A percentile compares a stretch with the other conserved stretches of the same genome.
These are phyloP conservation scores for Uria lomvia DNA, from an alignment of 2,113 vertebrate genomes.

Conservation along the genomic window DNA sequence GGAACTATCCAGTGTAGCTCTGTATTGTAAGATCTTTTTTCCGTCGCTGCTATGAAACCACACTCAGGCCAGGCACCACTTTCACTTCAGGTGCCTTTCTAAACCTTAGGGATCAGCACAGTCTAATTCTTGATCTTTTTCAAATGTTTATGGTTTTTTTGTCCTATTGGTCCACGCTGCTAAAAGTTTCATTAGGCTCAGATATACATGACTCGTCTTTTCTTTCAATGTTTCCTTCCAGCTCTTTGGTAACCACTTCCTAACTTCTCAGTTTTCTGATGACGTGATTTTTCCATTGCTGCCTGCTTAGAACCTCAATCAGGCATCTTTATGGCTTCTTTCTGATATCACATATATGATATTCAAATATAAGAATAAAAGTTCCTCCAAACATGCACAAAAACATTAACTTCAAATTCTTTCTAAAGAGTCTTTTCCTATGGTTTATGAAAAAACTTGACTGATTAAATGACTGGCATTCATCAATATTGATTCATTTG, in stretches of 20 bases:
- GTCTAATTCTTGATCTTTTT: not conserved
- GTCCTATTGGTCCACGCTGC: not conserved
- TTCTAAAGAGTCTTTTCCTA: not conserved
- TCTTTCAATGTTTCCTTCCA: not conserved
- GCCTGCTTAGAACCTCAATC: not conserved
- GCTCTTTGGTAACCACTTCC: not conserved
- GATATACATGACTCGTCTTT: not conserved
- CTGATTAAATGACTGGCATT: not conserved
- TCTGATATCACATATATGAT: not conserved
- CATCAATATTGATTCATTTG: not conserved
- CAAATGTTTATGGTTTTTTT: not conserved
- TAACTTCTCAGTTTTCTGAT: not conserved
- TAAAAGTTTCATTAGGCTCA: not conserved
- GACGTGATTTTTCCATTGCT: not conserved
- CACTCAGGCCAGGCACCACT: not conserved
- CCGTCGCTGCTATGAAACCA: not conserved
- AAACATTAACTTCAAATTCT: not conserved
- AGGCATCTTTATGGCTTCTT: not conserved
- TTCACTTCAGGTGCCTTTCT: not conserved
- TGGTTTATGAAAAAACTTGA: not conserved
- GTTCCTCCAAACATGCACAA: not conserved
- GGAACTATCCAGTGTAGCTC: not conserved
- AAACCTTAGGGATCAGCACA: not conserved
- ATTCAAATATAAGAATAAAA: not conserved
- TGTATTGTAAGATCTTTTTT: not conserved